A percentile compares a stretch with the other conserved stretches of the same genome.
These are phyloP conservation scores for Penaeus chinensis DNA, from an alignment of 1,140 invertebrate species.

Conservation along the genomic window DNA sequence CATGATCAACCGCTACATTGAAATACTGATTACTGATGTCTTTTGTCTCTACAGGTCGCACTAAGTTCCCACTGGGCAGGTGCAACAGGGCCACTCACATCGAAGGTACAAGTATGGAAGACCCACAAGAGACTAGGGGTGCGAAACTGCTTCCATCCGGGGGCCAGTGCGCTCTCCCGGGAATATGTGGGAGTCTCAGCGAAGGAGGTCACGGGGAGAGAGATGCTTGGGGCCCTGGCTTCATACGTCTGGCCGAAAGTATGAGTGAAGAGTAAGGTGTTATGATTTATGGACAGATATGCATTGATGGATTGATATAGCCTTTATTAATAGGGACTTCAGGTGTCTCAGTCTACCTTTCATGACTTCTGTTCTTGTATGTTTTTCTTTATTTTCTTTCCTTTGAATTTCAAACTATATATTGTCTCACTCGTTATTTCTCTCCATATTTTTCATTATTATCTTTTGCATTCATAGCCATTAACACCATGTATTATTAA, in stretches of 20 bases:
- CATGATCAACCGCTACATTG: too few relatives aligned
- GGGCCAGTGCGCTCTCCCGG: conserved; percentile 77
- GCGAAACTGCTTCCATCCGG: conserved; percentile 86
- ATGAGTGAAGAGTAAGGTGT: conserved; percentile 52
- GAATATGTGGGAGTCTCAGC: conserved; percentile 73
- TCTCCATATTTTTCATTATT: background rate
- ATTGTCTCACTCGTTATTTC: background rate
- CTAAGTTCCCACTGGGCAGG: conserved; percentile 22
- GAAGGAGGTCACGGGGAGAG: conserved; percentile 74
- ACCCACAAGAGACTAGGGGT: conserved; percentile 48
- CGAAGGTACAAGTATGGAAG: conserved; percentile 28
- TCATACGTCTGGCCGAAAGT: conserved; percentile 96
- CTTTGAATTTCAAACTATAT: conserved; percentile 26
- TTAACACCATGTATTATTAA: background rate
- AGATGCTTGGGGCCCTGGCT: conserved; percentile 91
- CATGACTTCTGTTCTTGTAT: background rate
- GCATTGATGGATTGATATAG: background rate
- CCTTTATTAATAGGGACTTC: background rate
- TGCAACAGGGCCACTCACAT: conserved; percentile 1
- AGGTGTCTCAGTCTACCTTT: background rate
- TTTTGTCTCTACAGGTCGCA: conserved; percentile 8
- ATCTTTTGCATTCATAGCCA: background rate
- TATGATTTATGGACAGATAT: conserved; percentile 2
- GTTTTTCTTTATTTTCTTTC: background rate
- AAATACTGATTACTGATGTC: too few relatives aligned